phyloP scores from a whole-genome alignment of 35 echinoderm and acorn worm genomes.

The Apostichopus japonicus region DNA sequence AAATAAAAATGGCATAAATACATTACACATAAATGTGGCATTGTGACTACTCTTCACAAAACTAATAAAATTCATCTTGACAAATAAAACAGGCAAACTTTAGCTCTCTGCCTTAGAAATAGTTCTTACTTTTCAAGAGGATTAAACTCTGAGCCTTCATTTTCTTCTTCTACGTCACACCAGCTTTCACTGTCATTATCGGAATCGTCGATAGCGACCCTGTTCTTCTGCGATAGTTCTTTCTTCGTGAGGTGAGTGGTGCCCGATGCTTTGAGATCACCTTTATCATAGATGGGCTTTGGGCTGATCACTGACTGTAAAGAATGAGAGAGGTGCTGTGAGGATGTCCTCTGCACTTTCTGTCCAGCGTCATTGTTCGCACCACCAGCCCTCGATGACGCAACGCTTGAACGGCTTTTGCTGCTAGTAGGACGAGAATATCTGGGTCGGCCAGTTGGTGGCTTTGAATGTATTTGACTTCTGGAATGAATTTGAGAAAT shows the following conservation, averaged over 20 bases:
- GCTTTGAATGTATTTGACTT: slow-evolving; percentile 11
- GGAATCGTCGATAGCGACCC: slow-evolving; percentile 12
- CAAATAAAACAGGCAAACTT: no score
- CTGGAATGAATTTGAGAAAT: slow-evolving; percentile 14
- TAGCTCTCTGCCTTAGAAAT: no score
- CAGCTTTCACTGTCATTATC: slow-evolving; percentile 80
- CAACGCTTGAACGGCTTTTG: slow-evolving; percentile 7
- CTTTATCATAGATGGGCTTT: not conserved
- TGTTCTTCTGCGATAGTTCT: slow-evolving; percentile 8
- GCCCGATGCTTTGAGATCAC: not conserved
- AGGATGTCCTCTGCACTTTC: not conserved
- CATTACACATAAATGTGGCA: no score
- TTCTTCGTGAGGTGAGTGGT: not conserved
- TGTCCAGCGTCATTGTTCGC: not conserved
- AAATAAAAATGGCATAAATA: no score
- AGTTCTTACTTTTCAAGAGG: slow-evolving; percentile 73
- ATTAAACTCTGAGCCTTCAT: slow-evolving; percentile 82
- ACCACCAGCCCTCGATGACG: not conserved
- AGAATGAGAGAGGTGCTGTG: not conserved
- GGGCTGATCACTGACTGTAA: not conserved
- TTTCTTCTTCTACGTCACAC: slow-evolving; percentile 95
- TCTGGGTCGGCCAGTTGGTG: slow-evolving; percentile 55
- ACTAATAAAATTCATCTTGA: no score
- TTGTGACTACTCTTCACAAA: no score
- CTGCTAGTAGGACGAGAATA: slow-evolving; percentile 60